Percentiles rank a stretch among this genome's conserved stretches.
Evolutionary conservation across 2,797 vertebrate genomes (phyloP).

Genomic region (Poecilia velifera): DNA sequence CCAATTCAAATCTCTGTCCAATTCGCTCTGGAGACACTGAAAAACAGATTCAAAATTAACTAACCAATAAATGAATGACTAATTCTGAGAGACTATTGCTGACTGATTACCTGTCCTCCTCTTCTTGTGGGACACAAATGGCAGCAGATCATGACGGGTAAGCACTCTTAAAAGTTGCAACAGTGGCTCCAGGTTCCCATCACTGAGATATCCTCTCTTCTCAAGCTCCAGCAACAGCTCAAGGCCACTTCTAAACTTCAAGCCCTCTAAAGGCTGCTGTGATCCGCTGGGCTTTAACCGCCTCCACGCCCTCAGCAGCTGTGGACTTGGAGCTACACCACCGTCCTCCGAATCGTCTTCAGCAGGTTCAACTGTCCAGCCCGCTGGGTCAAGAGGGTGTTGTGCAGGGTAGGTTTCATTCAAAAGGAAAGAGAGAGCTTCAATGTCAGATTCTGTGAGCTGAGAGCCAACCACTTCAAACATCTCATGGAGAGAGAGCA

Average conservation of each 20-base stretch:
- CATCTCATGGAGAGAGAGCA: conserved; percentile 89
- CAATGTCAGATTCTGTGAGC: conserved; percentile 86
- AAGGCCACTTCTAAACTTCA: conserved; percentile 82
- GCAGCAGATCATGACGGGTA: conserved; percentile 89
- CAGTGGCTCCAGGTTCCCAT: conserved; percentile 86
- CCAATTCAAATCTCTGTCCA: conserved; percentile 59
- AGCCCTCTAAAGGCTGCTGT: conserved; percentile 40
- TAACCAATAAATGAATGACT: background rate
- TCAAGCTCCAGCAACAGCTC: conserved; percentile 89
- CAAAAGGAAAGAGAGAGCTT: conserved; percentile 88
- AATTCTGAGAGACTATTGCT: background rate
- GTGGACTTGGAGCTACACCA: conserved; percentile 59
- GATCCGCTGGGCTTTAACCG: conserved; percentile 52
- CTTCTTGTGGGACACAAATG: conserved; percentile 86
- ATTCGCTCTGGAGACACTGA: conserved; percentile 88
- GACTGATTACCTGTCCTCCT: conserved; percentile 84
- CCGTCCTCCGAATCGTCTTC: conserved; percentile 51
- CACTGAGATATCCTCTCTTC: conserved; percentile 84
- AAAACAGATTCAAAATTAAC: background rate
- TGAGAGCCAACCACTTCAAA: conserved; percentile 91
- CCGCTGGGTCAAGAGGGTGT: conserved; percentile 82
- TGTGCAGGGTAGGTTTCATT: conserved; percentile 80
- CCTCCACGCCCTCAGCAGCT: conserved; percentile 79
- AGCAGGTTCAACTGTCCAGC: conserved; percentile 76
- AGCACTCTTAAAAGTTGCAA: conserved; percentile 88